phyloP scores from a whole-genome alignment of 2,797 vertebrate species.

The Rachycentron canadum region DNA sequence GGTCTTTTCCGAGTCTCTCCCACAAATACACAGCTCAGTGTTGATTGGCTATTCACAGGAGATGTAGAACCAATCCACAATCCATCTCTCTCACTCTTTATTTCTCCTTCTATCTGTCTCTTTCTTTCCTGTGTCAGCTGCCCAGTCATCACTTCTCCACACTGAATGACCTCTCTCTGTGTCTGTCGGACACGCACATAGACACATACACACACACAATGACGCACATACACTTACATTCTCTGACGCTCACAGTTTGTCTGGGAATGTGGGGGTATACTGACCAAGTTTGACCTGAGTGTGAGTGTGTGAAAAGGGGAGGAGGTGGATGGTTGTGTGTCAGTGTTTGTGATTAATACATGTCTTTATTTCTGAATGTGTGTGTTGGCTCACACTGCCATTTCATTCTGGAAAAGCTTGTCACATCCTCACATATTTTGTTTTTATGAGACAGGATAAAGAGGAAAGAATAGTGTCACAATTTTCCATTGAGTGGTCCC shows the following conservation, averaged over 20 bases:
- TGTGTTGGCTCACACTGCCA: not conserved
- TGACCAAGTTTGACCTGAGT: slow-evolving; percentile 69
- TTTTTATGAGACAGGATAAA: not conserved
- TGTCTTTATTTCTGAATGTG: slow-evolving; percentile 12
- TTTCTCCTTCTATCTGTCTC: slow-evolving; percentile 72
- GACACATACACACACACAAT: slow-evolving; percentile 17
- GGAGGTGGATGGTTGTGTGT: slow-evolving; percentile 42
- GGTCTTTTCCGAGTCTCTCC: not conserved
- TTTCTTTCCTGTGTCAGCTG: slow-evolving; percentile 81
- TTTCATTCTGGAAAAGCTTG: slow-evolving; percentile 17
- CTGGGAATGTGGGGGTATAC: slow-evolving; percentile 72
- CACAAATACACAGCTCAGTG: not conserved
- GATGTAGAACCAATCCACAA: slow-evolving; percentile 27
- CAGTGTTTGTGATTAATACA: slow-evolving; percentile 24
- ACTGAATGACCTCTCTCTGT: slow-evolving; percentile 76
- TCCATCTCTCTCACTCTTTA: slow-evolving; percentile 74
- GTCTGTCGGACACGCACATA: slow-evolving; percentile 34
- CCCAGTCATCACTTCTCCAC: slow-evolving; percentile 78
- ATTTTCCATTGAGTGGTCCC: not conserved
- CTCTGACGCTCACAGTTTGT: slow-evolving; percentile 64
- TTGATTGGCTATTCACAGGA: not conserved
- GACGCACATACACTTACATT: not conserved
- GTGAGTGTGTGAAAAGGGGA: slow-evolving; percentile 56
- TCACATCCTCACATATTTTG: not conserved
- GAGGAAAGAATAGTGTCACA: not conserved